These are phyloP conservation scores for Poeciliopsis turneri DNA, from an alignment of 2,797 vertebrate species.

Conservation along the genomic window DNA sequence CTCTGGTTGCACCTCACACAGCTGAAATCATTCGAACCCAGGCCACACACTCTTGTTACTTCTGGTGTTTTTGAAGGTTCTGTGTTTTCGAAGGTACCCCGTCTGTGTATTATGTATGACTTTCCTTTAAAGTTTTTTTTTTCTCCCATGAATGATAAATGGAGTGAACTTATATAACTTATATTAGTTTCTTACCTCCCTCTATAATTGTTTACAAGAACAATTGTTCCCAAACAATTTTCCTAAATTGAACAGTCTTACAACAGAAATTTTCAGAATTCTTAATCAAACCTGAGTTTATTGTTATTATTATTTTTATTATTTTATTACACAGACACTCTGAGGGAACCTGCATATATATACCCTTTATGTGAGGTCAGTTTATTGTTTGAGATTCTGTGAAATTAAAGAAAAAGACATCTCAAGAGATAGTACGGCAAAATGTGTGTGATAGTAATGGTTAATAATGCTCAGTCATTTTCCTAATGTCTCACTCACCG, in stretches of 20 bases:
- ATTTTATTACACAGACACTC: slow-evolving; percentile 50
- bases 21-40: not conserved
- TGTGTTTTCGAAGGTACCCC: not conserved
- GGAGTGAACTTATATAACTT: not conserved
- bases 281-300: not conserved
- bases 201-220: not conserved
- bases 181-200: not conserved
- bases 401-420: slow-evolving; percentile 21
- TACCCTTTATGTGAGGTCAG: not conserved
- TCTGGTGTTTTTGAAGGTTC: not conserved
- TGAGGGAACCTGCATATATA: slow-evolving; percentile 51
- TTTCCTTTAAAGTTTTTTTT: not conserved
- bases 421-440: slow-evolving; percentile 30
- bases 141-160: not conserved
- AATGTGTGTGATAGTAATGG: slow-evolving; percentile 50
- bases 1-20: not conserved
- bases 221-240: not conserved
- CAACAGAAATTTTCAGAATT: not conserved
- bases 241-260: not conserved
- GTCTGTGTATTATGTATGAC: not conserved
- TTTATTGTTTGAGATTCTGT: not conserved
- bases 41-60: not conserved
- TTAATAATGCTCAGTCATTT: slow-evolving; percentile 77
- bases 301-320: not conserved
- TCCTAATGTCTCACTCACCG: slow-evolving; percentile 74